Conservation (phyloP, 1,140 invertebrate genomes). For the Ostrea edulis region DNA sequence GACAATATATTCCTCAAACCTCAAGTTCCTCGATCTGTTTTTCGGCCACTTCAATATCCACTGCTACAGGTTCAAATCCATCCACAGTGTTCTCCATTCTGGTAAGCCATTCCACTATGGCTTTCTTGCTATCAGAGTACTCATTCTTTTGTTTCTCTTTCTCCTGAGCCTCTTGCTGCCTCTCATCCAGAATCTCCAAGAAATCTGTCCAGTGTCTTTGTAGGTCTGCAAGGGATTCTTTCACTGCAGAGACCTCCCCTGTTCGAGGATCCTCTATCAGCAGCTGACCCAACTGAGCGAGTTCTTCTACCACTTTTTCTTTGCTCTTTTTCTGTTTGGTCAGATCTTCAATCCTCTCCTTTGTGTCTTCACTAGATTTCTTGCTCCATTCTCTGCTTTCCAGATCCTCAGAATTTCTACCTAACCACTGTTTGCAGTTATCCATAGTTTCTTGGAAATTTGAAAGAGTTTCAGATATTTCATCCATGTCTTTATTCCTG, state of each 20-base stretch:
- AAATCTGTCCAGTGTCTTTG: conserved; percentile 92
- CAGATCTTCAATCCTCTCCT: conserved; percentile 83
- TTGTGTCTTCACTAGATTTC: conserved; percentile 86
- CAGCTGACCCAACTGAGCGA: conserved; percentile 89
- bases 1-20: conserved; percentile 71
- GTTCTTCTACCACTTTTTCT: conserved; percentile 86
- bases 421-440: conserved; percentile 78
- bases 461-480: conserved; percentile 86
- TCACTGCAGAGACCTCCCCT: conserved; percentile 88
- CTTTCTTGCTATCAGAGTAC: conserved; percentile 90
- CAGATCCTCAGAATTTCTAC: conserved; percentile 86
- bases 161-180: conserved; percentile 89
- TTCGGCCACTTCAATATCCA: conserved; percentile 91
- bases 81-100: conserved; percentile 87
- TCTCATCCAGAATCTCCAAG: conserved; percentile 86
- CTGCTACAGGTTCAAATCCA: conserved; percentile 89
- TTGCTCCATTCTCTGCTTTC: conserved; percentile 87
- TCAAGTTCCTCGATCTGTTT: conserved; percentile 92
- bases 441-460: conserved; percentile 86
- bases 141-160: conserved; percentile 90
- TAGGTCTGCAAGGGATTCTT: conserved; percentile 86
- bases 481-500: conserved; percentile 89
- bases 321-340: conserved; percentile 82
- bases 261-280: conserved; percentile 86
- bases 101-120: conserved; percentile 92